phyloP scores from a whole-genome alignment of 2,888 invertebrate genomes.

The Thalpophila matura region DNA sequence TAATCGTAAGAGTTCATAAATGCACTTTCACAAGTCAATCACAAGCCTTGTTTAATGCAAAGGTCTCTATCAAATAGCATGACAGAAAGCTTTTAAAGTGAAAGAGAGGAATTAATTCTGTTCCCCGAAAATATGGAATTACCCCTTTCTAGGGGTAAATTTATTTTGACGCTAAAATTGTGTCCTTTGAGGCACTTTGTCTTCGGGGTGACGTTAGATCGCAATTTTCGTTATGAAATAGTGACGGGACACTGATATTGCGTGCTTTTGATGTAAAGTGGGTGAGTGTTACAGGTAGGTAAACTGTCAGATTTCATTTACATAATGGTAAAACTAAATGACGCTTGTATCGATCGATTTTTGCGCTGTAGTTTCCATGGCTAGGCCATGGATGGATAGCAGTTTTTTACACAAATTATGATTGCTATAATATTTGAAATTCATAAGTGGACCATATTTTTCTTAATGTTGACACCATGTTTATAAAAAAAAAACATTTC shows the following conservation, averaged over 20 bases:
- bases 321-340: too few species aligned
- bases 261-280: conserved; percentile 47
- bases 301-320: conserved; percentile 25
- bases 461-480: conserved; percentile 32
- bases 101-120: conserved; percentile 38
- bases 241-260: conserved; percentile 25
- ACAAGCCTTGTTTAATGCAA: conserved; percentile 41
- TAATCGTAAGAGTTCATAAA: conserved; percentile 13
- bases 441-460: too few species aligned
- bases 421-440: too few species aligned
- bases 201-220: conserved; percentile 35
- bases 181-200: conserved; percentile 47
- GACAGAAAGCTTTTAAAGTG: conserved; percentile 35
- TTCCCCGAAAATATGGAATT: conserved; percentile 63
- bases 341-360: too few species aligned
- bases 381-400: too few species aligned
- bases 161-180: conserved; percentile 50
- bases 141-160: conserved; percentile 50
- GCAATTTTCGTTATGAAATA: conserved; percentile 51
- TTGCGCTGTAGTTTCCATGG: too few species aligned
- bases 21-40: conserved; percentile 31
- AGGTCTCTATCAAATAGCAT: conserved; percentile 27
- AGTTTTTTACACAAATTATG: too few species aligned
- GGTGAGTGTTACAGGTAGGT: conserved; percentile 23
- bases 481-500: conserved; percentile 45